These are phyloP conservation scores for Spilosoma lubricipeda DNA, from an alignment of 2,888 invertebrate species.

Conservation along the genomic window DNA sequence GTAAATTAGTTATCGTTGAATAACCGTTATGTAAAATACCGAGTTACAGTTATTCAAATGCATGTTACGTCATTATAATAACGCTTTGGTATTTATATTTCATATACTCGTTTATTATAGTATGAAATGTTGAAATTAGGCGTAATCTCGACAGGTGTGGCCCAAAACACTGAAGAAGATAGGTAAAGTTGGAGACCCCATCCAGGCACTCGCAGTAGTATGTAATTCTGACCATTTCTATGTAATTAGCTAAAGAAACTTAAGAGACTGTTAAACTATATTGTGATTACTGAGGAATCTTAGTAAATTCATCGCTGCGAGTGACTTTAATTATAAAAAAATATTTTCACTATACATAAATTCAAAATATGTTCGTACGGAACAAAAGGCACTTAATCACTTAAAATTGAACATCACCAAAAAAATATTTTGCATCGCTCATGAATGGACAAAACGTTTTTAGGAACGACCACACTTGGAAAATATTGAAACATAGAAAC, in stretches of 20 bases:
- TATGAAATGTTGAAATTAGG: background rate
- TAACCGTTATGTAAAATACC: background rate
- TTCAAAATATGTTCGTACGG: constrained; percentile 46
- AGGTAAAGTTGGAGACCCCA: constrained; percentile 1
- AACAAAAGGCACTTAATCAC: constrained; percentile 53
- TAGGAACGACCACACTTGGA: constrained; percentile 18
- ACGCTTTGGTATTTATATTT: background rate
- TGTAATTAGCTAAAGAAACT: background rate
- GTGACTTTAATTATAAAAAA: background rate
- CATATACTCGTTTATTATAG: background rate
- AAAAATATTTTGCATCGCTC: constrained; percentile 33
- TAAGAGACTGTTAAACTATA: background rate
- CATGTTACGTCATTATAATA: background rate
- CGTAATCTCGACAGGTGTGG: background rate
- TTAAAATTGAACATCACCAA: constrained; percentile 37
- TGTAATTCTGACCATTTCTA: constrained; percentile 2
- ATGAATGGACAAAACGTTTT: constrained; percentile 14
- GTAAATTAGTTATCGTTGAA: background rate
- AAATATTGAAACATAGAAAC: constrained; percentile 10
- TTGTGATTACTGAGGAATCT: background rate
- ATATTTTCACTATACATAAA: constrained; percentile 26
- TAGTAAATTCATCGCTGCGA: background rate
- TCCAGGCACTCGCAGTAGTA: background rate
- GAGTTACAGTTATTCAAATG: background rate
- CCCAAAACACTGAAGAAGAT: constrained; percentile 10